Base-by-base conservation (phyloP, 2,113 vertebrate species). In the Phrynocephalus versicolor region DNA sequence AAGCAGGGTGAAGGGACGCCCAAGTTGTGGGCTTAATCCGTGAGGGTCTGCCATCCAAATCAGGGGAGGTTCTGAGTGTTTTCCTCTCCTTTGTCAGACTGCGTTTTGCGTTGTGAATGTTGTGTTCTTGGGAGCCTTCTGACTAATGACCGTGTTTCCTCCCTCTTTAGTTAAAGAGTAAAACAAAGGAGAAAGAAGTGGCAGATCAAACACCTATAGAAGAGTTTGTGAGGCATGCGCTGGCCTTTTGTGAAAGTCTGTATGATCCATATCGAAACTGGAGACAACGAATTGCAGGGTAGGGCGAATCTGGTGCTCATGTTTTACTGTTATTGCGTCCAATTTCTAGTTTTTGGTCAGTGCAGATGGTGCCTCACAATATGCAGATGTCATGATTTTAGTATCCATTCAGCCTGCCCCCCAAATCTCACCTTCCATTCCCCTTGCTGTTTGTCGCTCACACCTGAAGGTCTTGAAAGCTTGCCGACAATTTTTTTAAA, bases 101-200 rank as follows among this genome's bases (percentile, higher is more conserved):
- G 1, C 67, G 12, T 35, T n/a, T 64, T 62, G n/a, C 14, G 37
- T 51, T 51, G 45, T 51, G 18, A 51, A 79, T 45, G 2, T 13
- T 25, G 33, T 23, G 3, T 10, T 65, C 67, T 3, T 39, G 45
- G 62, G 70, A 78, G 3, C 81, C n/a, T 82, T 88, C 19, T 91
- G 55, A 88, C 60, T 0, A 0, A 19, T 27, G 14, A 60, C 77
- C 86, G 81, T 69, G 10, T 19, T 30, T 30, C 15, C 89, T 81
- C 83, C 14, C 79, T 89, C 78, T 51, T 35, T 90, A 99, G 99
- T 96, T 99, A 89, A 99, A 99, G 96, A 99, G 97, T 89, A 98
- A 97, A 96, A 98, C 98, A 81, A 99, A 99, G 94, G 99, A 99
- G 93, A 99, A 99, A 93, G 98, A 99, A 96, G 95, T 99, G 95